Evolutionary conservation across 2,888 invertebrate species (phyloP), one percentile per base, ranked within the genome.

Genomic region (Pomacea canaliculata): DNA sequence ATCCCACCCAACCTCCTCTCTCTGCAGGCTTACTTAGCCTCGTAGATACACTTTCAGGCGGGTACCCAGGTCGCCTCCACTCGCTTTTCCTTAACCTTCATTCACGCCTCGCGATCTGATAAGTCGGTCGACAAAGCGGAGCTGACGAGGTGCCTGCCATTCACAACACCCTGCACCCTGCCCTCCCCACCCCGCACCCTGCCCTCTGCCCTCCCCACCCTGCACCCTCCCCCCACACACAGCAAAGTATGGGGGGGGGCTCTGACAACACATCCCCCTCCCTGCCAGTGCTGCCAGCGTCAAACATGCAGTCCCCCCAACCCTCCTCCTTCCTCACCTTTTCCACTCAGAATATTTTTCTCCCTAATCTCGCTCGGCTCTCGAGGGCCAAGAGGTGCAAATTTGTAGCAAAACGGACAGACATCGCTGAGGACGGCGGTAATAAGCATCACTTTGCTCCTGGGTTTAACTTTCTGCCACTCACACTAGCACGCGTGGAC

Each of bases 261-360:
- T 65, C 65, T 49, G 46, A 49, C 37, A 59, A 23, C 51, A 68
- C 62, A 23, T 69, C 69, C 69, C 74, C 68, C 69, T 69, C 69
- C 46, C 69, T 69, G 23, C 69, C 69, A 46, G 48, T 62, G 62
- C 46, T 62, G 51, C 70, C 51, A 63, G 49, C 65, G 49, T 70
- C 69, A 63, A n/a, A 63, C 70, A 46, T 65, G 70, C 65, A 63
- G 51, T 70, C 70, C 27, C 70, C 23, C 56, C 23, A 37, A 3
- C 63, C 62, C 65, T 49, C 27, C 3, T 18, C 9, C n/a, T 9
- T 27, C n/a, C 63, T 7, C 56, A 16, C 18, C 51, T 49, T 51
- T n/a, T 66, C 66, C 19, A 12, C 63, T 63, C n/a, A n/a, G 19
- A 63, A 27, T 3, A 12, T 63, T 63, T 27, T 63, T 23, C 1